Evolutionary conservation across 2,797 vertebrate species (phyloP), one percentile per base, ranked within the genome.

Genomic region (Syncerus caffer): DNA sequence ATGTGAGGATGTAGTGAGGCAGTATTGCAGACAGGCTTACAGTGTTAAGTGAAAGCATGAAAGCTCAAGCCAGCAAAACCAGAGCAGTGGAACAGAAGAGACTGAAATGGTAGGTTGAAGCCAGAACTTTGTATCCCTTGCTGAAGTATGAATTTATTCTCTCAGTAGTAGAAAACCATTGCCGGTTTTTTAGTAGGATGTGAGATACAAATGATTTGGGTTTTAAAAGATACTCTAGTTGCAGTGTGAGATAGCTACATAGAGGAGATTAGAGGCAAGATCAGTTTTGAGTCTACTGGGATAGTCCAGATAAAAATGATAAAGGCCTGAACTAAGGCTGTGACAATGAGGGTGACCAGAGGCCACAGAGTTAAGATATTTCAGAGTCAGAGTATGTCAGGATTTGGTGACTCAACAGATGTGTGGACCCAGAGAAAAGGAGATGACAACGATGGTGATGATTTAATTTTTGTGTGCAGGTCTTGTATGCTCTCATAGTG

Each of bases 201-300:
- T 92, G 34, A 84, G 91, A 86, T 89, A 78, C 87, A 12, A 96
- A 96, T 84, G 34, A 83, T 60, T 89, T 84, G 34, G 45, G 74
- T 86, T 96, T 51, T 53, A 89, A 85, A 87, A 64, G 51, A 53
- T 42, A 95, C 79, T 55, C 64, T 74, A 16, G 25, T 45, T 95
- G 31, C 14, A 82, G 19, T 76, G 19, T 95, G 11, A 79, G 45
- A 95, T 53, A 79, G 29, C 62, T 51, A 55, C 14, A 13, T 47
- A 67, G 42, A 92, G 45, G 50, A 94, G 55, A 93, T 58, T 71
- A 84, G 67, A 86, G 51, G 6, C 21, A 90, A 90, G n/a, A 83
- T 74, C n/a, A 50, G 34, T 95, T 79, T 53, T 23, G 78, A 74
- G 67, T 87, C 58, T 90, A 31, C n/a, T 74, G 10, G 27, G 27